phyloP scores from a whole-genome alignment of 2,113 vertebrate species.

The Dicaeum eximium region DNA sequence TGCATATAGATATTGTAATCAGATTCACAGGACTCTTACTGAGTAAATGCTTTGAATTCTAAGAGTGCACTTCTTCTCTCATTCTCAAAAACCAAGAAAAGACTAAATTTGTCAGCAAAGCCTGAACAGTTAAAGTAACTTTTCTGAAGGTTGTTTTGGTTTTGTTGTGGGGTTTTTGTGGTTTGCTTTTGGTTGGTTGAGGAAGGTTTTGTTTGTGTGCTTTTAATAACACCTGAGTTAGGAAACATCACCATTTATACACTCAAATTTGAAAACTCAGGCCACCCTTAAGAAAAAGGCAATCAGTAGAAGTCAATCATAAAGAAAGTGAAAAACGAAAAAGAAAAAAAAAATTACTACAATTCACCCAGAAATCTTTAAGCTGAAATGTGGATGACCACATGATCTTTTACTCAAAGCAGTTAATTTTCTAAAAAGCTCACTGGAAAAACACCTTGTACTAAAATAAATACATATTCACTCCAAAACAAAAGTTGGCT shows the following conservation, averaged over 20 bases:
- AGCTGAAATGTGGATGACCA: background rate
- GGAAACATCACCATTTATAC: background rate
- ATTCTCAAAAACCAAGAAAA: background rate
- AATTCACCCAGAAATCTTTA: background rate
- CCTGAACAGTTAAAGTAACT: background rate
- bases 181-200: background rate
- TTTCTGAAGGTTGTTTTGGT: background rate
- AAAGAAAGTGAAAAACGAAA: background rate
- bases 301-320: background rate
- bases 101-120: background rate
- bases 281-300: background rate
- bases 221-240: background rate
- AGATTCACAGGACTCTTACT: background rate
- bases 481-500: slow-evolving; percentile 5
- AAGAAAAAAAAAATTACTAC: background rate
- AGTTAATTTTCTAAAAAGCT: background rate
- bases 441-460: background rate
- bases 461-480: background rate
- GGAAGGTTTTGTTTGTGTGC: background rate
- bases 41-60: background rate
- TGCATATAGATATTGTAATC: background rate
- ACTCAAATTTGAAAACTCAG: background rate
- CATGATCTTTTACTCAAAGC: background rate
- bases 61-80: background rate
- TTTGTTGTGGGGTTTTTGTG: background rate